Evolutionary conservation across 2,797 vertebrate genomes (phyloP), one percentile per base, ranked within the genome.

Genomic region (Pseudomugil gertrudae): DNA sequence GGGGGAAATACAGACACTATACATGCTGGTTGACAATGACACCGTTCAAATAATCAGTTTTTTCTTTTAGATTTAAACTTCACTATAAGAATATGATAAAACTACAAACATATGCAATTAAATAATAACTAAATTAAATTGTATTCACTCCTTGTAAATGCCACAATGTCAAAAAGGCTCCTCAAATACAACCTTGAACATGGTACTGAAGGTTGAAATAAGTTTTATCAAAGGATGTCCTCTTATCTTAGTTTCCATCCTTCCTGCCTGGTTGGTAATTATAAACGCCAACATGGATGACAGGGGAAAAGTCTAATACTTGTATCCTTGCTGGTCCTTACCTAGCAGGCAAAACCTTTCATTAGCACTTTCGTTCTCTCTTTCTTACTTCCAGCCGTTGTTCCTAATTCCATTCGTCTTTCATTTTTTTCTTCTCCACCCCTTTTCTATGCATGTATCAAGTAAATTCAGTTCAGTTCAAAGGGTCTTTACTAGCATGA

Each of bases 401-500:
- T 86, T 84, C 72, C 66, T 79, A 78, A 86, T 81, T 85, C 68
- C 63, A 77, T 84, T 86, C 80, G 66, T 65, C 68, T 66, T 80
- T 77, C 66, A 54, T 52, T 81, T 71, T 74, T 63, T 35, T 48
- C 57, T 36, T 77, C 76, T 70, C 84, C 83, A 54, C 78, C 84
- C 62, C 26, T 62, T 78, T 74, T 79, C 62, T 72, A 74, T 38
- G 52, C 84, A 69, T 85, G 80, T 89, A 81, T 86, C 57, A 63
- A 82, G 82, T 88, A 83, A 79, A 89, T 84, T 87, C 74, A 33
- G 72, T 80, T 89, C 81, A 87, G 84, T 91, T 92, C 87, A 91
- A 87, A 91, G 89, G 81, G 79, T 87, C 84, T 87, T 87, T 89
- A 90, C 85, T 85, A 89, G 90, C 85, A 69, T 87, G 90, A 89